These are phyloP conservation scores for Brachypalpus laphriformis DNA, from an alignment of 2,888 invertebrate genomes.

Conservation along the genomic window DNA sequence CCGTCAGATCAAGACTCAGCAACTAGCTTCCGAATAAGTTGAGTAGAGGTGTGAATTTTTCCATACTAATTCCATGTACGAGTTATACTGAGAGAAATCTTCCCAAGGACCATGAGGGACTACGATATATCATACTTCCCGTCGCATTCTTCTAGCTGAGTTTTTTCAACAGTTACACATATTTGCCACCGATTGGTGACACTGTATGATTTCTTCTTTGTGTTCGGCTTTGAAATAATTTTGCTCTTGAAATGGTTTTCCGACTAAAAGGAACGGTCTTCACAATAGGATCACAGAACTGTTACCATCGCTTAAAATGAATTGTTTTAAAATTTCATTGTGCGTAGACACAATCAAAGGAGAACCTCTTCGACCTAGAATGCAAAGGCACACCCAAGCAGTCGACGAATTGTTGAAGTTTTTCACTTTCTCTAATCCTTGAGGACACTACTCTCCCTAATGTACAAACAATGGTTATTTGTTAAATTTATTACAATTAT, in stretches of 20 bases:
- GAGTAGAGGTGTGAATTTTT: too few relatives aligned
- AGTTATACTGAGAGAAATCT: too few relatives aligned
- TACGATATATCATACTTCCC: too few relatives aligned
- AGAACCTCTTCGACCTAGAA: background rate
- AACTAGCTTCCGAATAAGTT: too few relatives aligned
- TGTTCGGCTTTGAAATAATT: background rate
- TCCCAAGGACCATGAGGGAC: too few relatives aligned
- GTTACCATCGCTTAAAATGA: background rate
- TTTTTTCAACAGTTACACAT: too few relatives aligned
- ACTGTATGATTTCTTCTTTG: background rate
- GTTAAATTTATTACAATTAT: slow-evolving; percentile 48
- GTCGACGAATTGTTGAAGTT: background rate
- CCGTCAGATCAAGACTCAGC: too few relatives aligned
- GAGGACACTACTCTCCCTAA: background rate
- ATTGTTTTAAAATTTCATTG: background rate
- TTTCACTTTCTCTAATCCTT: background rate
- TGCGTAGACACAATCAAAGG: background rate
- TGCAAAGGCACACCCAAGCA: background rate
- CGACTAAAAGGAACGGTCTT: background rate
- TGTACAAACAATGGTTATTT: slow-evolving; percentile 31
- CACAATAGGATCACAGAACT: background rate
- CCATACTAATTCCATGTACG: too few relatives aligned
- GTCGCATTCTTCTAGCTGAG: too few relatives aligned
- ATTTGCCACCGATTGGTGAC: background rate
- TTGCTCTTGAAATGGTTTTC: background rate